Percentiles rank a stretch among this genome's conserved stretches.
Conservation (phyloP, 2,888 invertebrate species). For the Morpho deidamia region DNA sequence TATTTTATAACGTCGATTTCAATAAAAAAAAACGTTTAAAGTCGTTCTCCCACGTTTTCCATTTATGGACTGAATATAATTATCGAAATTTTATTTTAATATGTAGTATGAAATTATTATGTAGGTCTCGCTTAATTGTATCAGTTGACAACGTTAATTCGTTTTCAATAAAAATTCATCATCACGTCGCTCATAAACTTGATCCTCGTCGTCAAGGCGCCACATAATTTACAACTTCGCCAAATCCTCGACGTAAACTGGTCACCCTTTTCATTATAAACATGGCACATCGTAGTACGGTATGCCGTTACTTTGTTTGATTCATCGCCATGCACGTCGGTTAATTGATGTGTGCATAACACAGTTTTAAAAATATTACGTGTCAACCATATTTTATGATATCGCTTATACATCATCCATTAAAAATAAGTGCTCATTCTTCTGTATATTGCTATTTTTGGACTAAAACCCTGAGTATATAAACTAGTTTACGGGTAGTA, state of each 20-base stretch:
- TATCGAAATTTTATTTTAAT: background rate
- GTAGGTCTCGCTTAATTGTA: background rate
- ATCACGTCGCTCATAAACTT: conserved; percentile 19
- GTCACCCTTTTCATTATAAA: conserved; percentile 23
- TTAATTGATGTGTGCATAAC: background rate
- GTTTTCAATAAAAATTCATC: conserved; percentile 22
- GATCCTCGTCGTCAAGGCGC: conserved; percentile 37
- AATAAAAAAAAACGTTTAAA: no score
- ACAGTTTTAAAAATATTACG: conserved; percentile 2
- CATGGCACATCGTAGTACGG: conserved; percentile 12
- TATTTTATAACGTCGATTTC: no score
- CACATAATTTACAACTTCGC: conserved; percentile 59
- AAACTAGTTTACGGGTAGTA: no score
- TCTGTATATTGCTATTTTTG: no score
- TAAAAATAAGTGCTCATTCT: no score
- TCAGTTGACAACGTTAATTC: conserved; percentile 16
- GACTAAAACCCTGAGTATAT: no score
- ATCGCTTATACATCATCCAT: no score
- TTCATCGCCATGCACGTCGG: background rate
- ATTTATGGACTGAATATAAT: no score
- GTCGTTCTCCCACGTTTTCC: no score
- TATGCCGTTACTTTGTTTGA: conserved; percentile 23
- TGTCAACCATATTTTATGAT: background rate
- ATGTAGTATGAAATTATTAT: background rate
- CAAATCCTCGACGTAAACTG: conserved; percentile 46